These are phyloP conservation scores for Andrena flavipes DNA, from an alignment of 2,888 invertebrate genomes.

Conservation along the genomic window DNA sequence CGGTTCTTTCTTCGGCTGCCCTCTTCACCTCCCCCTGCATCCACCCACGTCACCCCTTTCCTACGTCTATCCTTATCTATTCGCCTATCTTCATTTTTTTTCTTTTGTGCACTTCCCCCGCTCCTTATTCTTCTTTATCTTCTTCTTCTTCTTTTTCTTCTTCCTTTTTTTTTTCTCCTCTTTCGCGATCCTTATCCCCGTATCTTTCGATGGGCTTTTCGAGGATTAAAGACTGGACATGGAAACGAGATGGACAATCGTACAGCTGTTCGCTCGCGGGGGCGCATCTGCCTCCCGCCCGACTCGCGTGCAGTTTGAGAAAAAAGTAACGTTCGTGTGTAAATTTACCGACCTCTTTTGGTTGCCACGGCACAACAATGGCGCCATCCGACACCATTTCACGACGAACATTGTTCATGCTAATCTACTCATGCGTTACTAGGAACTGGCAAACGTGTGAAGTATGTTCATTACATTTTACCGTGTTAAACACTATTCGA, in stretches of 20 bases:
- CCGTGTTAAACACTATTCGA: background rate
- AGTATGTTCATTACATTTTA: background rate
- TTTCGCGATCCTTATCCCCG: conserved; percentile 67
- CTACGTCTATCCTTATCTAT: conserved; percentile 59
- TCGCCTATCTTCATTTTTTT: conserved; percentile 54
- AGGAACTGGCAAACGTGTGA: background rate
- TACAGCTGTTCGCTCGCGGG: conserved; percentile 80
- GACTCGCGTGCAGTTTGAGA: conserved; percentile 60
- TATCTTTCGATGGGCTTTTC: conserved; percentile 71
- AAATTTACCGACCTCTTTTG: conserved; percentile 57
- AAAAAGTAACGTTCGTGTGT: conserved; percentile 41
- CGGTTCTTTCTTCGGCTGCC: conserved; percentile 42
- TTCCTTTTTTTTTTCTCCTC: conserved; percentile 10
- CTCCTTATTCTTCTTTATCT: background rate
- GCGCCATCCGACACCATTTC: conserved; percentile 3
- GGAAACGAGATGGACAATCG: conserved; percentile 76
- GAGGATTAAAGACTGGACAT: conserved; percentile 68
- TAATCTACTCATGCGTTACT: background rate
- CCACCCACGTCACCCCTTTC: conserved; percentile 43
- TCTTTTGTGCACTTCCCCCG: conserved; percentile 32
- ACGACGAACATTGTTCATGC: background rate
- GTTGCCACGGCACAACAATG: background rate
- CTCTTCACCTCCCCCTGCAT: conserved; percentile 13
- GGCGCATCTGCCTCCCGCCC: conserved; percentile 80
- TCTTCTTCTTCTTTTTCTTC: background rate